Base-by-base conservation (phyloP, 2,113 vertebrate species). In the Erythrocebus patas region DNA sequence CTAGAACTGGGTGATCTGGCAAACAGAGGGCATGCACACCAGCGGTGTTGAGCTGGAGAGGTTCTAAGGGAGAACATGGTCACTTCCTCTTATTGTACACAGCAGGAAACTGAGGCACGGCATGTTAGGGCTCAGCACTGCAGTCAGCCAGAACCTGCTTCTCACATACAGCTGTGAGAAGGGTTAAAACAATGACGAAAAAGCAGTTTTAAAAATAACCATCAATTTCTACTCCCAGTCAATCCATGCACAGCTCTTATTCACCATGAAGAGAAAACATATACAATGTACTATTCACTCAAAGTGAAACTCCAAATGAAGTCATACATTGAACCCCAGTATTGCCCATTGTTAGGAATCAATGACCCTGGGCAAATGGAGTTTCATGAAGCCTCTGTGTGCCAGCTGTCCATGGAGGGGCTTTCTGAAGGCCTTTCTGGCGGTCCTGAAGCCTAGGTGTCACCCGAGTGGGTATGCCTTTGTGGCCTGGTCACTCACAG, bases 211-310 rank as follows among this genome's bases (percentile, higher is more conserved):
- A 16, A 82, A 84, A 84, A 40, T 5, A 61, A 72, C 48, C 27
- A 35, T 35, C 73, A 38, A 3, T 8, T 30, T 50, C 55, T 73
- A 17, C 40, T 4, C 3, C 50, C 8, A 8, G 35, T 10, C 64
- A 52, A n/a, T 3, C 61, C 16, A 1, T 1, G 1, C 12, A 30
- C 5, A 61, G 68, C 23, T 89, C 22, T 64, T 12, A 50, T 22
- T 79, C 25, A 43, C 35, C 1, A 3, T 3, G 27, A 68, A 76
- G 13, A 72, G 52, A 50, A 61, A 32, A 20, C 5, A 4, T 12
- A 22, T 3, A 30, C 23, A 1, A 1, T 9, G 22, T 8, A 16
- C 32, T 3, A 0, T 40, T 35, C 25, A 11, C 40, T 85, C 84
- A 89, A 35, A 40, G 59, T 9, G 38, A 80, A 89, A 81, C 59